Base-by-base conservation (phyloP, 2,888 invertebrate species). In the Aradus depressus region DNA sequence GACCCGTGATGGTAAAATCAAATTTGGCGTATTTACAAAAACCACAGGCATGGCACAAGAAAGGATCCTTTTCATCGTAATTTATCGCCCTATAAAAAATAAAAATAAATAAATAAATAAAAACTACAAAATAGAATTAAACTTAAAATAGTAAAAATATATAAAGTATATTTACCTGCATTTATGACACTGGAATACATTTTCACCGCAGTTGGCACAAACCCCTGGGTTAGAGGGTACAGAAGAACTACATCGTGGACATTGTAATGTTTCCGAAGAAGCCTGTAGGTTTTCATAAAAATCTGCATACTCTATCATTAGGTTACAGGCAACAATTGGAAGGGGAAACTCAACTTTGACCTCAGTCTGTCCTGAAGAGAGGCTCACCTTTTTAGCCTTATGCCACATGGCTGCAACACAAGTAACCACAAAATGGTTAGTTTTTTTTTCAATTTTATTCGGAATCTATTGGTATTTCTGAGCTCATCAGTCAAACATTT, bases 1-100 rank as follows among this genome's bases (percentile, higher is more conserved):
- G 80, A 4, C 89, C 92, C 4, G 84, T 83, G 52, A 96, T 74
- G 8, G 88, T 89, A 70, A 93, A 91, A 70, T 98, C 97, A 68
- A 97, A 96, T 70, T 97, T 95, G 28, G 96, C 97, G 70, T 97
- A 97, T 71, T 97, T 97, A 73, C 97, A 98, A 72, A 93, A 97
- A 1, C 97, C 97, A 69, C 98, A 98, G 3, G 95, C 88, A 69
- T 96, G 96, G 66, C 98, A 98, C 21, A 98, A 72, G 77, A 97
- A 98, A 0, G 97, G 97, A 70, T 97, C 97, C 67, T 95, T 93
- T 67, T 58, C 59, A 44, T 59, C 59, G 41, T 59, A 59, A 70
- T 98, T 97, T 61, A 98, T 98, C 0, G 96, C 92, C 21, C 93
- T 84, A 64, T 2, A 65, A 62, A 55, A 35, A 54, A 42, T 56